phyloP scores from a whole-genome alignment of 2,888 invertebrate species.

The Lamellibrachia satsuma region DNA sequence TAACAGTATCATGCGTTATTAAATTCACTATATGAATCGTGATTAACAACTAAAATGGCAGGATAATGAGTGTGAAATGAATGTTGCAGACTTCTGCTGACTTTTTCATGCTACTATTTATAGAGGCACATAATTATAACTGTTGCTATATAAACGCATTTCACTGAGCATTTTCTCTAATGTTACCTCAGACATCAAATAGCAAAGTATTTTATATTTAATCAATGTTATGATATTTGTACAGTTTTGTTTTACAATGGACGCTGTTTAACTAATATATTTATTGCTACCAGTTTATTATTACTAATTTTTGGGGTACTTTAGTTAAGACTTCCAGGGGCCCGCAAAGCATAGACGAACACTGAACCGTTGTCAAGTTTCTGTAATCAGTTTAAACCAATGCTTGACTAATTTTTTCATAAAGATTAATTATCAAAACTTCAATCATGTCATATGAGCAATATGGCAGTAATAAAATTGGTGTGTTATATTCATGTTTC shows the following conservation, averaged over 20 bases:
- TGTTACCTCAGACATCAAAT: background rate
- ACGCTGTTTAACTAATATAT: background rate
- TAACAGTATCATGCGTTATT: background rate
- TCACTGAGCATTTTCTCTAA: background rate
- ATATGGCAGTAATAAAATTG: background rate
- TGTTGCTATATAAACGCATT: background rate
- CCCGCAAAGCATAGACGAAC: background rate
- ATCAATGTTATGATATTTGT: background rate
- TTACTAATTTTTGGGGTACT: background rate
- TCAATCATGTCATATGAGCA: background rate
- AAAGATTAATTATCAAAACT: background rate
- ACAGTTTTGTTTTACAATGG: background rate
- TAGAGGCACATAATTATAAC: background rate
- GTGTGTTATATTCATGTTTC: background rate
- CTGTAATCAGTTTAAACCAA: background rate
- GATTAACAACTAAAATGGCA: background rate
- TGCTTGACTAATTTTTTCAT: background rate
- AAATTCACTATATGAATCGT: background rate
- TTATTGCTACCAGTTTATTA: background rate
- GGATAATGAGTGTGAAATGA: background rate
- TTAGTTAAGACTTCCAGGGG: background rate
- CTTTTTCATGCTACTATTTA: background rate
- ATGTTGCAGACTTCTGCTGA: background rate
- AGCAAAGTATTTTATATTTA: background rate
- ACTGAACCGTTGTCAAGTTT: background rate